Conservation (phyloP, 2,113 vertebrate genomes). For the Sitta europaea region DNA sequence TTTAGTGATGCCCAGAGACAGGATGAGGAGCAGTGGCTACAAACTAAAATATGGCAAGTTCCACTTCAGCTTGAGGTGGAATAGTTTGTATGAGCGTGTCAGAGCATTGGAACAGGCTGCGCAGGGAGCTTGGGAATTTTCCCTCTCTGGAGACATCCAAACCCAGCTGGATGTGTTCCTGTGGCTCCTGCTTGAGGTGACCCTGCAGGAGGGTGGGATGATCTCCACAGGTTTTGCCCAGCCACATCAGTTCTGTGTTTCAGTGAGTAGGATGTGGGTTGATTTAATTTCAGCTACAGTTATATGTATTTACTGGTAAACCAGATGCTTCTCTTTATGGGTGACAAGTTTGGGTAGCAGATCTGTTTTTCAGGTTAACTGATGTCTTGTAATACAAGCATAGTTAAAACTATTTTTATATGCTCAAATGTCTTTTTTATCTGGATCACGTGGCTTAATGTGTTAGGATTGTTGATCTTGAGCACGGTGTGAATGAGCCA, state of each 20-base stretch:
- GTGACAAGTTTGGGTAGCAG: neutral
- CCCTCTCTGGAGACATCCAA: neutral
- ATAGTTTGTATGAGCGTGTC: neutral
- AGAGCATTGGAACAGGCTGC: neutral
- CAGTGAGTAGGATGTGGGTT: no score
- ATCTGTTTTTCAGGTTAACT: neutral
- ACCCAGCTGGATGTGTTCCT: neutral
- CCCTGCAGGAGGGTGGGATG: neutral
- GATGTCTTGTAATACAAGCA: neutral
- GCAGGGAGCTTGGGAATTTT: neutral
- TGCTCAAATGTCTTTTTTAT: neutral
- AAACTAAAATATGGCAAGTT: neutral
- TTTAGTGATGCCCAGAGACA: neutral
- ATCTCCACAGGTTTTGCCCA: neutral
- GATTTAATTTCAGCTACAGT: neutral
- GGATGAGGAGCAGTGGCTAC: neutral
- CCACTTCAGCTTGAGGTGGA: neutral
- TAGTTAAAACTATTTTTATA: neutral
- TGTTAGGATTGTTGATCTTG: neutral
- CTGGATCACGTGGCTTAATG: neutral
- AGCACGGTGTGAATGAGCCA: neutral
- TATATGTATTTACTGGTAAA: fast-evolving
- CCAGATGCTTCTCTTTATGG: neutral
- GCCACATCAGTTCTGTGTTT: neutral
- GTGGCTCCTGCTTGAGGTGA: neutral